Evolutionary conservation across 2,797 vertebrate genomes (phyloP), one percentile per base, ranked within the genome.

Genomic region (Falco novaeseelandiae): DNA sequence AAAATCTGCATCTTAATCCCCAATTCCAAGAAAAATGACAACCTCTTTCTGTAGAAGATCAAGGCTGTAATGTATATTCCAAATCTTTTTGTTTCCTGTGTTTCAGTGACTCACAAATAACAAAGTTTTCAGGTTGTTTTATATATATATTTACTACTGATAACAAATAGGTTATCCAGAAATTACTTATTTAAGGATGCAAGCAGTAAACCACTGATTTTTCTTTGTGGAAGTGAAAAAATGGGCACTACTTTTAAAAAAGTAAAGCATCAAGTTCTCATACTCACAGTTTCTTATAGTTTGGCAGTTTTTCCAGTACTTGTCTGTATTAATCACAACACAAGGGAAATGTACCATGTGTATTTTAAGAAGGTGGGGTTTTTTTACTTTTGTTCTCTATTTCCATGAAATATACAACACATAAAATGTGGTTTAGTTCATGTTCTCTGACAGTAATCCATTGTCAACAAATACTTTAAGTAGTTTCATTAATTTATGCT

Each of bases 21-120:
- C 62, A 86, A 3, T 97, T 93, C 91, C 93, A 95, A 97, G 92
- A 96, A 97, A 87, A 57, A 89, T 83, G 82, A 87, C 81, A 94
- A 66, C n/a, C 3, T 36, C 32, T 90, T 96, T 91, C 87, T 94
- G 77, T 88, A 95, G 97, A 66, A 84, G 73, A 92, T 67, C 69
- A 77, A 61, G 70, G 44, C 52, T 67, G 18, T 27, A 70, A 93
- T 34, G 4, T 18, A 32, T 86, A 79, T 96, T 94, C 94, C 61
- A 95, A 90, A 71, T 27, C 2, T 58, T 87, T 87, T 67, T 76
- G 10, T 44, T 86, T 94, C 38, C 38, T 62, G 14, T 62, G n/a
- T 59, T 84, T 83, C 3, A 6, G 20, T 88, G 73, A 73, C 46
- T 85, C 55, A 89, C 71, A 93, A 89, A 61, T 51, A 48, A 51